phyloP scores from a whole-genome alignment of 2,113 vertebrate species.

The Sapayoa aenigma region DNA sequence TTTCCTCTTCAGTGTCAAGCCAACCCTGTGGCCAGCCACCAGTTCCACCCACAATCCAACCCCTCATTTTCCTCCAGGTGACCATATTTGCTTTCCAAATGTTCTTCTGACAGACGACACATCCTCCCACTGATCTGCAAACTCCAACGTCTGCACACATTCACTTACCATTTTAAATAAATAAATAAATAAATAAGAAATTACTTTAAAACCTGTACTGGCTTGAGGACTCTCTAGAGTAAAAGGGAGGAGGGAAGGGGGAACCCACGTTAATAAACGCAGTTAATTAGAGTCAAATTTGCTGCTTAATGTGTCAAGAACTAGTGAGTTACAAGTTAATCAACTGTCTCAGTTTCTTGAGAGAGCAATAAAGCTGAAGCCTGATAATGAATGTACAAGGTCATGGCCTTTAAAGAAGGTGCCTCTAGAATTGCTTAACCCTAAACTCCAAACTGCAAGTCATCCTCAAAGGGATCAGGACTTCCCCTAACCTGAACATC shows the following conservation, averaged over 20 bases:
- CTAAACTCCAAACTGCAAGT: neutral
- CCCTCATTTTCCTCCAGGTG: neutral
- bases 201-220: neutral
- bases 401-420: conserved; percentile 6
- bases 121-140: neutral
- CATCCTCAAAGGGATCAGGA: neutral
- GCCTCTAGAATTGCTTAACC: conserved; percentile 26
- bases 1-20: neutral
- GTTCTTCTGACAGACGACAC: neutral
- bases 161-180: neutral
- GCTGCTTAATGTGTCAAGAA: conserved; percentile 64
- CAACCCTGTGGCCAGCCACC: neutral
- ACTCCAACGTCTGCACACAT: neutral
- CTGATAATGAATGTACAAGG: conserved; percentile 52
- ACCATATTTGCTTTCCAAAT: neutral
- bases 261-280: conserved; percentile 50
- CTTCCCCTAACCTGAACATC: neutral
- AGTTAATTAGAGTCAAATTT: conserved; percentile 68
- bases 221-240: conserved; percentile 27
- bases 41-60: neutral
- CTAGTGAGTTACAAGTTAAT: conserved; percentile 69
- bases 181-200: neutral
- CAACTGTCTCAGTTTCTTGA: conserved; percentile 41
- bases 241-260: conserved; percentile 40
- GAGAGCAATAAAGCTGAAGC: conserved; percentile 60